These are phyloP conservation scores for Oligia fasciuncula DNA, from an alignment of 2,888 invertebrate genomes.

Conservation along the genomic window DNA sequence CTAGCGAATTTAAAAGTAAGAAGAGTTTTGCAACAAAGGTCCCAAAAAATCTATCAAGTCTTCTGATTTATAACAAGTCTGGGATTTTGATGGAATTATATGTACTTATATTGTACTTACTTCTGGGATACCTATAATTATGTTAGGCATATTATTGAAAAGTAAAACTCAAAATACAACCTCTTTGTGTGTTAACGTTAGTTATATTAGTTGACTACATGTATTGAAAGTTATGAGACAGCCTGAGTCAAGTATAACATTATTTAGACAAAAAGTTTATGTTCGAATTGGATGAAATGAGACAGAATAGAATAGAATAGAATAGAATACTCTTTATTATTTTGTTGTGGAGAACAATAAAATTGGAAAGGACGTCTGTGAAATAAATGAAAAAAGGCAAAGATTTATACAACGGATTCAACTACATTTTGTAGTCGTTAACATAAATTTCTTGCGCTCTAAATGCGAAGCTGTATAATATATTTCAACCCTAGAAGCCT, in stretches of 20 bases:
- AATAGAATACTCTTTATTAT: too few relatives aligned
- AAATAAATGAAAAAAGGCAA: slow-evolving; percentile 64
- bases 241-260: slow-evolving; percentile 8
- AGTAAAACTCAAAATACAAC: background rate
- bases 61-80: background rate
- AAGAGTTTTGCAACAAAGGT: background rate
- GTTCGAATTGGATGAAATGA: slow-evolving; percentile 44
- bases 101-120: background rate
- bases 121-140: background rate
- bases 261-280: slow-evolving; percentile 13
- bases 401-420: slow-evolving; percentile 68
- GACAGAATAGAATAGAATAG: too few relatives aligned
- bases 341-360: slow-evolving; percentile 48
- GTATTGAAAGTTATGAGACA: slow-evolving; percentile 23
- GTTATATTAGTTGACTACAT: slow-evolving; percentile 2
- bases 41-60: background rate
- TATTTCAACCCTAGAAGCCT: slow-evolving; percentile 76
- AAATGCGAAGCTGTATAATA: slow-evolving; percentile 73
- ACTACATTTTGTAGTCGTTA: slow-evolving; percentile 74
- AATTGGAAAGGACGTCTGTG: slow-evolving; percentile 39
- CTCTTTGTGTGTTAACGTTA: background rate
- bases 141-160: background rate
- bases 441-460: slow-evolving; percentile 78
- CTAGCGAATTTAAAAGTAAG: slow-evolving; percentile 55
- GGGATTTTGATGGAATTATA: background rate